Evolutionary conservation across 2,888 invertebrate species (phyloP).

Genomic region (Dyspetes luteomarginatus): DNA sequence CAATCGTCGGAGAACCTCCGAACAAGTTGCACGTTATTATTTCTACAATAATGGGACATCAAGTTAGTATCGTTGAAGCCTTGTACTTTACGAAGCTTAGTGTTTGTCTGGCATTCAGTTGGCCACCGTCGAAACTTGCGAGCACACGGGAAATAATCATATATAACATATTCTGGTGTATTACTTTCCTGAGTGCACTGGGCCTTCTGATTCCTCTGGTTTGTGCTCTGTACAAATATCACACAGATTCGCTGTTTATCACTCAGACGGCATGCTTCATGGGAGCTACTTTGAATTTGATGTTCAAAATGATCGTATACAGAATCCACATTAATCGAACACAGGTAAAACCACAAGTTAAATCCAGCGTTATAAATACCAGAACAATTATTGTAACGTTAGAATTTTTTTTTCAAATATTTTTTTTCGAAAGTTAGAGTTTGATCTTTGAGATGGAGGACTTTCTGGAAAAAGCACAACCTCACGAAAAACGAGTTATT

Average conservation of each 20-base stretch:
- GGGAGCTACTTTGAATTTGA: neutral
- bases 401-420: neutral
- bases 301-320: neutral
- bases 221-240: neutral
- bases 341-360: neutral
- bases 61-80: neutral
- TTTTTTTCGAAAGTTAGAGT: constrained; percentile 45
- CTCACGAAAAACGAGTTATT: constrained; percentile 34
- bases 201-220: neutral
- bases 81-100: neutral
- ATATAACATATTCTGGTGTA: neutral
- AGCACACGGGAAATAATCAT: neutral
- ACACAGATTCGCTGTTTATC: neutral
- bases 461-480: constrained; percentile 58
- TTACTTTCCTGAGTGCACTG: neutral
- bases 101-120: neutral
- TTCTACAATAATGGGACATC: neutral
- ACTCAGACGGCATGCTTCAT: neutral
- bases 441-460: constrained; percentile 62
- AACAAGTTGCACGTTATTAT: too few relatives aligned
- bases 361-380: neutral
- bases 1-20: too few relatives aligned
- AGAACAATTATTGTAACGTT: too few relatives aligned
- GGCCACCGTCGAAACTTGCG: neutral
- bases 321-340: neutral